Percentiles rank a stretch among this genome's conserved stretches.
Evolutionary conservation across 2,797 vertebrate genomes (phyloP).

Genomic region (Sphaeramia orbicularis): DNA sequence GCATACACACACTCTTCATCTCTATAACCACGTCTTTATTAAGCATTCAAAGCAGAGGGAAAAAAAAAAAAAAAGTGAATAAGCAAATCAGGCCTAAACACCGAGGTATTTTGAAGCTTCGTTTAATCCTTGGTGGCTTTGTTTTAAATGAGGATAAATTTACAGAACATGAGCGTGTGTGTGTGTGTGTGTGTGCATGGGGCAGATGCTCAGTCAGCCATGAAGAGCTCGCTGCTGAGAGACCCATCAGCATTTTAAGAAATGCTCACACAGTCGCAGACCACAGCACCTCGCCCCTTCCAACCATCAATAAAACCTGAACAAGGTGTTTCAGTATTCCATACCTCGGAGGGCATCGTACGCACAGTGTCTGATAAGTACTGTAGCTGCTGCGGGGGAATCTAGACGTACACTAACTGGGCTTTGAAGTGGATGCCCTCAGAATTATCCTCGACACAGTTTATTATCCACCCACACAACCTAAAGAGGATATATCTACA

Average conservation of each 20-base stretch:
- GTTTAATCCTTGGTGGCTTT: slow-evolving; percentile 42
- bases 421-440: slow-evolving; percentile 51
- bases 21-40: neutral
- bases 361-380: slow-evolving; percentile 8
- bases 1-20: too few species aligned
- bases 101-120: slow-evolving; percentile 23
- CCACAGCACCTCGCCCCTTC: neutral
- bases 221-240: slow-evolving; percentile 36
- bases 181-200: slow-evolving; percentile 7
- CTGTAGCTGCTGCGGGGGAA: slow-evolving; percentile 34
- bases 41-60: neutral
- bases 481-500: slow-evolving; percentile 39
- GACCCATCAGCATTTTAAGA: slow-evolving; percentile 39
- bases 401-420: slow-evolving; percentile 1
- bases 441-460: slow-evolving; percentile 50
- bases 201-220: slow-evolving; percentile 44
- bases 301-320: slow-evolving; percentile 45
- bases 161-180: slow-evolving; percentile 8
- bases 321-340: slow-evolving; percentile 44
- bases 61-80: too few species aligned
- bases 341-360: slow-evolving; percentile 34
- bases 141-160: slow-evolving; percentile 41
- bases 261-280: slow-evolving; percentile 25
- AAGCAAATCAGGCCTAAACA: neutral
- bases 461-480: slow-evolving; percentile 51